Evolutionary conservation across 2,113 vertebrate genomes (phyloP).

Genomic region (Camelus bactrianus): DNA sequence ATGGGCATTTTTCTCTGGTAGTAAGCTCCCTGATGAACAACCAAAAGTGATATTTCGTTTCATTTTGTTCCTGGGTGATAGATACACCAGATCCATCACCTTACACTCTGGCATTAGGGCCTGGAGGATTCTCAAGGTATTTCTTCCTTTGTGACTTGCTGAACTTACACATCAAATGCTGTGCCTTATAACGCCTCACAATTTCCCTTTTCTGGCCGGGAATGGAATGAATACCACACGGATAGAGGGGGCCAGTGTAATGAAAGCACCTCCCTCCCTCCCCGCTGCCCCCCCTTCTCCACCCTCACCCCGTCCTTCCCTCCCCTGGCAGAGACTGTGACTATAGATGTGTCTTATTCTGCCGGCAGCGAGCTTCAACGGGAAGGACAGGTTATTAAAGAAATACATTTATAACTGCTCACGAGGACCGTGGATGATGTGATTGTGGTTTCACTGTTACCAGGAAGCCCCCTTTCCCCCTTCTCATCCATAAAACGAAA

Average conservation of each 20-base stretch:
- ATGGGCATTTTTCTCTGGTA: not conserved
- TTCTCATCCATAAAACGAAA: constrained; percentile 19
- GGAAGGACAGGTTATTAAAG: constrained; percentile 26
- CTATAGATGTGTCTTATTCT: not conserved
- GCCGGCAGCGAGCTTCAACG: not conserved
- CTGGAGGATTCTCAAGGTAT: not conserved
- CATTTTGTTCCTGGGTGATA: not conserved
- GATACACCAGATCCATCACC: not conserved
- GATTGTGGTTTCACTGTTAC: constrained; percentile 34
- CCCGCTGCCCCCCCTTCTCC: too few relatives aligned
- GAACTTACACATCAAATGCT: not conserved
- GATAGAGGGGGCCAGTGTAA: not conserved
- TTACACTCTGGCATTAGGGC: not conserved
- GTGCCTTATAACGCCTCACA: not conserved
- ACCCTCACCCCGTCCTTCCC: not conserved
- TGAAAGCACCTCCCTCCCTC: not conserved
- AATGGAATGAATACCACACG: not conserved
- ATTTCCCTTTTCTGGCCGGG: not conserved
- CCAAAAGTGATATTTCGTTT: not conserved
- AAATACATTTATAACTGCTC: constrained; percentile 14
- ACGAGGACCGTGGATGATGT: not conserved
- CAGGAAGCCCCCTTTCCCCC: not conserved
- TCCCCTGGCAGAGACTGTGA: not conserved
- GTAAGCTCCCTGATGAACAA: not conserved
- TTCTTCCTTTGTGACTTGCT: not conserved